These are phyloP conservation scores for Aeoliscus strigatus DNA, from an alignment of 2,797 vertebrate species.

Conservation along the genomic window DNA sequence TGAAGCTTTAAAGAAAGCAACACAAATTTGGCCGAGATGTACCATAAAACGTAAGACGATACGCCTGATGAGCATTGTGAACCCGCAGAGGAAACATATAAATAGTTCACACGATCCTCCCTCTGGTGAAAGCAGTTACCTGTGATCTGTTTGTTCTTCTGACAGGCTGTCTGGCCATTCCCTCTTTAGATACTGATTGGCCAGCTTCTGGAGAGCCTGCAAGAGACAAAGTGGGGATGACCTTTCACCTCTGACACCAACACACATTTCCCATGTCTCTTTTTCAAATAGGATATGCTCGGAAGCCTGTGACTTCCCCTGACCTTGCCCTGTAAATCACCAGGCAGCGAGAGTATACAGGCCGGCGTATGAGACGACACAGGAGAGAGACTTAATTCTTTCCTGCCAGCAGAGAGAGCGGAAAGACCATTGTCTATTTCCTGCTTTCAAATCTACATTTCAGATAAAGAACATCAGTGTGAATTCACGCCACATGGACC, in stretches of 20 bases:
- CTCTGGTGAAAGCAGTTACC: constrained; percentile 70
- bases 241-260: constrained; percentile 33
- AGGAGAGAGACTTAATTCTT: constrained; percentile 1
- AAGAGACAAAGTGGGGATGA: constrained; percentile 18
- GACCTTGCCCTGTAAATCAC: constrained; percentile 41
- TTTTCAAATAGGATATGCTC: constrained; percentile 15
- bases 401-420: too few relatives aligned
- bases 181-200: constrained; percentile 92
- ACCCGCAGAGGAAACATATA: too few relatives aligned
- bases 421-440: too few relatives aligned
- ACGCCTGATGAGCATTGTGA: too few relatives aligned
- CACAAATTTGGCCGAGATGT: too few relatives aligned
- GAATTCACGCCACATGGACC: too few relatives aligned
- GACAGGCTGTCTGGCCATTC: constrained; percentile 86
- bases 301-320: constrained; percentile 3
- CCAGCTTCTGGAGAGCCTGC: constrained; percentile 94
- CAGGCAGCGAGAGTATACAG: not conserved
- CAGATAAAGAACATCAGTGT: too few relatives aligned
- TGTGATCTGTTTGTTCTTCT: constrained; percentile 83
- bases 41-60: too few relatives aligned
- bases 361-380: not conserved
- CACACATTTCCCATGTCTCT: constrained; percentile 22
- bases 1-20: too few relatives aligned
- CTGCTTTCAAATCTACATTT: too few relatives aligned
- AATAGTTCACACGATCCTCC: too few relatives aligned